Base-by-base conservation (phyloP, 2,888 invertebrate species). In the Sesia bembeciformis region DNA sequence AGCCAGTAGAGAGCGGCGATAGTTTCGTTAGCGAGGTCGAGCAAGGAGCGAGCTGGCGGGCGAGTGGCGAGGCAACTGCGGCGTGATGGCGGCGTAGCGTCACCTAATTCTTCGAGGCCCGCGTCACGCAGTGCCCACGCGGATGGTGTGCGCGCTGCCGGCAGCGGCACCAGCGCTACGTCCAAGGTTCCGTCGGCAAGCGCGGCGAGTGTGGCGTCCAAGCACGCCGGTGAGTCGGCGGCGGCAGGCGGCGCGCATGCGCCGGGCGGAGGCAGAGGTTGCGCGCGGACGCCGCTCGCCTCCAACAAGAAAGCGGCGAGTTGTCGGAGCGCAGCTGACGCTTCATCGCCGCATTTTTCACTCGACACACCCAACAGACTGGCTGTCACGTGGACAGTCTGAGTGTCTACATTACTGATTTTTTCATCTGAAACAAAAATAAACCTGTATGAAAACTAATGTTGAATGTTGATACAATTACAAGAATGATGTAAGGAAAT, bases 21-120 rank as follows among this genome's bases (percentile, higher is more conserved):
- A 1, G 46, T 53, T 39, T 60, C 52, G 53, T 76, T 74, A 4
- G 73, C 66, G 40, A 84, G 70, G 62, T 84, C 84, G 6, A 78
- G 73, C 57, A 85, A 66, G 23, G 84, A 80, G 58, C 75, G 72
- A 53, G 72, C 64, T 5, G 65, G 55, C 39, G 66, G 53, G 39
- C 53, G 59, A 4, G 64, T 55, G 40, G 66, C 72, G 56, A 68
- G 59, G 66, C 84, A 84, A 43, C 70, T 62, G 54, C 83, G 76
- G 55, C 76, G 76, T 56, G 69, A 55, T 3, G 78, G 69, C 52
- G 78, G 74, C 54, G 71, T 64, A 40, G 73, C 76, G 62, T 79
- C 81, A 4, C 80, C 81, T 6, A 80, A 64, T 59, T 75, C 78
- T 59, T 73, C 76, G 3, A 85, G 69, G 3, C 80, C 80, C 49